A percentile compares a stretch with the other conserved stretches of the same genome.
These are phyloP conservation scores for Capromys pilorides DNA, from an alignment of 2,797 vertebrate genomes.

Conservation along the genomic window DNA sequence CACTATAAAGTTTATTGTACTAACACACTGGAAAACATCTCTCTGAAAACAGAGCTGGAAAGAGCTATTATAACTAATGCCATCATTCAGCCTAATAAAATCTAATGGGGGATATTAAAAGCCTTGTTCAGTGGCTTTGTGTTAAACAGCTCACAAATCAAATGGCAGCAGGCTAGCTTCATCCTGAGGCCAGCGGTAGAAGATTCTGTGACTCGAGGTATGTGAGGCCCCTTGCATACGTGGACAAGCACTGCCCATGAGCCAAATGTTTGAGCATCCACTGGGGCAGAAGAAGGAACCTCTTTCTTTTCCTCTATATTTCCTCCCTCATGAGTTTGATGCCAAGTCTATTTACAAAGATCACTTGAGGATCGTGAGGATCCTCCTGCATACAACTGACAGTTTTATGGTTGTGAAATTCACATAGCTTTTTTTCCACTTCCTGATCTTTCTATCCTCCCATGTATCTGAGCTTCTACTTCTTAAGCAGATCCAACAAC, in stretches of 20 bases:
- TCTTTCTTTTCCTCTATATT: conserved; percentile 62
- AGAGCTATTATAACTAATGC: fast-evolving
- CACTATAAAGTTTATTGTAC: fast-evolving
- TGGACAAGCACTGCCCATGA: background rate
- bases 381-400: conserved; percentile 58
- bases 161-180: background rate
- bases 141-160: background rate
- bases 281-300: background rate
- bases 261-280: background rate
- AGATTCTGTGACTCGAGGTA: background rate
- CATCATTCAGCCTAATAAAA: background rate
- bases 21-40: background rate
- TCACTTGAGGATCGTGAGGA: conserved; percentile 86
- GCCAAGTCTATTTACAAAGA: conserved; percentile 86
- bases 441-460: conserved; percentile 37
- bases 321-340: conserved; percentile 77
- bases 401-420: conserved; percentile 60
- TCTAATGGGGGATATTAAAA: background rate
- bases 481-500: background rate
- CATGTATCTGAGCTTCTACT: conserved; percentile 27
- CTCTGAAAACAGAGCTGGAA: background rate
- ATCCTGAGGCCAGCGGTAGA: background rate
- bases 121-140: background rate
- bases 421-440: conserved; percentile 64
- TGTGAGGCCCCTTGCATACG: fast-evolving